Evolutionary conservation across 2,797 vertebrate species (phyloP).

Genomic region (Enteromius unitaeniatus): DNA sequence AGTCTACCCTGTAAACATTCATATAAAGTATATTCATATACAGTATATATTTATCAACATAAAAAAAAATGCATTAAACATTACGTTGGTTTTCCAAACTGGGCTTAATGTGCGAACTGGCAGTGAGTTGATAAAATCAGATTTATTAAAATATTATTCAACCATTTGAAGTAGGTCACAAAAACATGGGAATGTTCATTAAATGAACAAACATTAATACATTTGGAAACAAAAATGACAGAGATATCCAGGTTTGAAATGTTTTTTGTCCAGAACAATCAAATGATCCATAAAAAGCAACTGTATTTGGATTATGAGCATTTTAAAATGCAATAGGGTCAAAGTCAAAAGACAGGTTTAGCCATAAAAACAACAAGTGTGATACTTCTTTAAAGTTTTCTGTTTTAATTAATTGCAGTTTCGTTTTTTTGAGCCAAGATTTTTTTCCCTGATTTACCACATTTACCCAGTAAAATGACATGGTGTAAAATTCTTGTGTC

Average conservation of each 20-base stretch:
- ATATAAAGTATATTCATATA: too few species aligned
- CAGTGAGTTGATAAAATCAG: background rate
- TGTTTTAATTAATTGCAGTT: too few species aligned
- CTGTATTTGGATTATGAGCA: background rate
- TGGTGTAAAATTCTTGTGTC: too few species aligned
- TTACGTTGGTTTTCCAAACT: background rate
- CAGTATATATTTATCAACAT: background rate
- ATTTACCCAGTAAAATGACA: too few species aligned
- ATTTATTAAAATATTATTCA: background rate
- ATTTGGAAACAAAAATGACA: too few species aligned
- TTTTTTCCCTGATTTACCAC: too few species aligned
- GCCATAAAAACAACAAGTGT: too few species aligned
- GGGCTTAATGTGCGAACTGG: too few species aligned
- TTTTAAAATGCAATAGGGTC: background rate
- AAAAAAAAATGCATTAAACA: background rate
- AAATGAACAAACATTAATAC: background rate
- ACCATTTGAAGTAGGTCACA: background rate
- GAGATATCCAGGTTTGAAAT: background rate
- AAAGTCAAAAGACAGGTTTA: too few species aligned
- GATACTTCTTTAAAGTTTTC: too few species aligned
- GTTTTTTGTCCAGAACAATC: background rate
- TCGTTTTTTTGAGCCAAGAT: too few species aligned
- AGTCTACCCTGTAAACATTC: too few species aligned
- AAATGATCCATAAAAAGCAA: background rate
- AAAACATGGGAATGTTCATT: background rate